phyloP scores from a whole-genome alignment of 2,888 invertebrate genomes.

The Cryptus viduatorius region DNA sequence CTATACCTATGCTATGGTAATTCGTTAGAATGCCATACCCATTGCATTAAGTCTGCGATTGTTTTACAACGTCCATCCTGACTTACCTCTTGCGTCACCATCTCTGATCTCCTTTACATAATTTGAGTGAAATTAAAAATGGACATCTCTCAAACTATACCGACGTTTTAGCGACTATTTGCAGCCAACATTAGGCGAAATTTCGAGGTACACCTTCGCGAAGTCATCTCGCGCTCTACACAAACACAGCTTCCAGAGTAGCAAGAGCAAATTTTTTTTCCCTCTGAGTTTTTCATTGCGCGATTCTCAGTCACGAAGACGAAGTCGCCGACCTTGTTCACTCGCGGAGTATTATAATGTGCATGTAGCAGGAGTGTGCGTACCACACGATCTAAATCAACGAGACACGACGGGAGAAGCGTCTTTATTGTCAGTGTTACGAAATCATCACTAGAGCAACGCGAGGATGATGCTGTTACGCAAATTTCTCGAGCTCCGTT shows the following conservation, averaged over 20 bases:
- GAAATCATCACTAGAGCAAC: slow-evolving; percentile 33
- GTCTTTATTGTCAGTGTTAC: slow-evolving; percentile 44
- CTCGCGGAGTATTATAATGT: slow-evolving; percentile 37
- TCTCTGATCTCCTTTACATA: no score
- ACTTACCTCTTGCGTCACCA: no score
- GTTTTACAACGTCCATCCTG: no score
- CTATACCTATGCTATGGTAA: no score
- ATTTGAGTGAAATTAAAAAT: no score
- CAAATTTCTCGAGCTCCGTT: slow-evolving; percentile 27
- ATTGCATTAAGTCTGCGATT: no score
- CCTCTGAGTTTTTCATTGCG: slow-evolving; percentile 28
- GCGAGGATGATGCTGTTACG: slow-evolving; percentile 50
- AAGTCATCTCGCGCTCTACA: slow-evolving; percentile 7
- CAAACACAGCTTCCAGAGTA: slow-evolving; percentile 7
- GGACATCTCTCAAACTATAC: no score
- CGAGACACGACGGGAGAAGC: slow-evolving; percentile 41
- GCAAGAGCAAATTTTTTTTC: slow-evolving; percentile 16
- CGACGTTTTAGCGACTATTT: no score
- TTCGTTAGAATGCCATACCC: no score
- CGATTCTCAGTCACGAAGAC: slow-evolving; percentile 23
- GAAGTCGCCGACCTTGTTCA: slow-evolving; percentile 41
- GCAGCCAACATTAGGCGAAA: slow-evolving; percentile 6
- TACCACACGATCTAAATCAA: slow-evolving; percentile 49
- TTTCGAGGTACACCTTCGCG: slow-evolving; percentile 2
- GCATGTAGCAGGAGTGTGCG: slow-evolving; percentile 36